Percentiles rank a stretch among this genome's conserved stretches.
Conservation (phyloP, 2,797 vertebrate genomes). For the Basileuterus tristriatus region DNA sequence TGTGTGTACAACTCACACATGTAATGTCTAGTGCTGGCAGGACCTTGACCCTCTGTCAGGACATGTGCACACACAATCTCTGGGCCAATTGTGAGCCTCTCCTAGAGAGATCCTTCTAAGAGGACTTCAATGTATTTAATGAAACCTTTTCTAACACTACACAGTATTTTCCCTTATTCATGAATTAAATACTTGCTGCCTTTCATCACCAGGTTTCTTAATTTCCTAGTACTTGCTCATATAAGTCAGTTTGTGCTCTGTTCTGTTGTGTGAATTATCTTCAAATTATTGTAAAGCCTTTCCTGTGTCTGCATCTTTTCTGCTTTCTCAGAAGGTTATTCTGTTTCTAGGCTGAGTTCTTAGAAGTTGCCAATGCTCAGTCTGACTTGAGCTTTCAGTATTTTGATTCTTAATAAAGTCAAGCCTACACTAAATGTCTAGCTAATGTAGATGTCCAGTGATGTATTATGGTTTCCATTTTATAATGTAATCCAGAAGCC, state of each 20-base stretch:
- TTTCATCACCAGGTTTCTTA: not conserved
- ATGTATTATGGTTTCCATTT: not conserved
- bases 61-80: not conserved
- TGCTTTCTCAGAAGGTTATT: not conserved
- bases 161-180: not conserved
- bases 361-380: not conserved
- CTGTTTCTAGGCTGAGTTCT: not conserved
- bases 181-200: not conserved
- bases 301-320: not conserved
- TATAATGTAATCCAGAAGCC: not conserved
- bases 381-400: not conserved
- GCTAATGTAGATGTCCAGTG: not conserved
- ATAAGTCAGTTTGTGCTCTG: not conserved
- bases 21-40: not conserved
- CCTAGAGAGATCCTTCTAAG: not conserved
- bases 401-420: not conserved
- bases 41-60: not conserved
- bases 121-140: not conserved
- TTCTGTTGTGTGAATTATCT: not conserved
- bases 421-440: not conserved
- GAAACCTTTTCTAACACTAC: not conserved
- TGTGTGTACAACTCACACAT: not conserved
- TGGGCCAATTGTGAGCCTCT: not conserved
- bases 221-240: not conserved
- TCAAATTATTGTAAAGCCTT: not conserved